Evolutionary conservation across 2,113 vertebrate species (phyloP).

Genomic region (Zapornia atra): DNA sequence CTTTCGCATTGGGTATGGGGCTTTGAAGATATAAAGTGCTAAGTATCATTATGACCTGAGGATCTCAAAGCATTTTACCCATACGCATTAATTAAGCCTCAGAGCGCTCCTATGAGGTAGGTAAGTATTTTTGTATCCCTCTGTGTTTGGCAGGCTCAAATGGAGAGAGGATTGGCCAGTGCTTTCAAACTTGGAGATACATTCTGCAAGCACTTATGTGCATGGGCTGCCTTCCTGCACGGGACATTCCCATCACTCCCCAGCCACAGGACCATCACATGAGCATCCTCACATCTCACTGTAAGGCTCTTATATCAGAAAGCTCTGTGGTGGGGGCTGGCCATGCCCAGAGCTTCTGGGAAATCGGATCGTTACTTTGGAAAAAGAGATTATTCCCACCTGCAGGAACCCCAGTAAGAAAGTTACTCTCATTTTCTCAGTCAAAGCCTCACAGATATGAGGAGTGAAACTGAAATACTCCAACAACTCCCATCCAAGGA

Average conservation of each 20-base stretch:
- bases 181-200: background rate
- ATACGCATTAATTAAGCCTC: slow-evolving; percentile 54
- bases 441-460: background rate
- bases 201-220: background rate
- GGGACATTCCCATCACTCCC: background rate
- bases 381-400: background rate
- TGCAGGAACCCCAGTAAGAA: background rate
- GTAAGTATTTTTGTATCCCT: slow-evolving; percentile 15
- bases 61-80: slow-evolving; percentile 63
- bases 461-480: background rate
- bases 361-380: background rate
- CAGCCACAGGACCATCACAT: background rate
- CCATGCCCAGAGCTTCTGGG: background rate
- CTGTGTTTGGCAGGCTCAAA: background rate
- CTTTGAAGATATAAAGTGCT: slow-evolving; percentile 74
- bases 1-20: slow-evolving; percentile 61
- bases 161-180: background rate
- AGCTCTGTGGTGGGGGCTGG: background rate
- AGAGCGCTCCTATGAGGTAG: slow-evolving; percentile 33
- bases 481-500: background rate
- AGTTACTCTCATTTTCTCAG: background rate
- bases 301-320: background rate
- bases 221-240: background rate
- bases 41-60: slow-evolving; percentile 67
- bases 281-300: background rate